Conservation (phyloP, 2,888 invertebrate genomes). For the Brenthis daphne region DNA sequence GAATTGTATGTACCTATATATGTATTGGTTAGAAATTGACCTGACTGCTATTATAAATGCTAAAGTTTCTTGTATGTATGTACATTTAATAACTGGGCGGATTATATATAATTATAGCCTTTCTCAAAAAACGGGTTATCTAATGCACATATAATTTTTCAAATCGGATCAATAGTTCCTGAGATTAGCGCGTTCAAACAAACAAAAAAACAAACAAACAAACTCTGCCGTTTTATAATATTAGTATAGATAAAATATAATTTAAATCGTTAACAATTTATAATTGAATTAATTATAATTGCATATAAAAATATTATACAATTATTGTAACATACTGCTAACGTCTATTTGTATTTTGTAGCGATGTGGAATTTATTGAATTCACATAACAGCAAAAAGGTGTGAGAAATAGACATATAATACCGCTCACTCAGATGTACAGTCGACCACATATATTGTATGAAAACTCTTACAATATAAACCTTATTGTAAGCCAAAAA, state of each 20-base stretch:
- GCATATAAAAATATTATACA: not conserved
- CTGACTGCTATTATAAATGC: no score
- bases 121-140: no score
- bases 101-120: no score
- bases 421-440: constrained; percentile 32
- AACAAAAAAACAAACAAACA: no score
- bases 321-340: not conserved
- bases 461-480: not conserved
- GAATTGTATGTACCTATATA: not conserved
- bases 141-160: no score
- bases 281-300: not conserved
- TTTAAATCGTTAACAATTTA: no score
- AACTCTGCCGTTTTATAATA: no score
- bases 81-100: no score
- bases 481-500: constrained; percentile 1
- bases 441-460: not conserved
- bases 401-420: constrained; percentile 37
- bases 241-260: no score
- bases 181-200: no score
- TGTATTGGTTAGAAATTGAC: not conserved
- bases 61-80: no score
- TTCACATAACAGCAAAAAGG: constrained; percentile 33
- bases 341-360: not conserved
- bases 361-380: constrained; percentile 20
- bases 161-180: no score